A percentile compares a stretch with the other conserved stretches of the same genome.
Conservation (phyloP, 1,140 invertebrate genomes). For the Mamestra configurata region DNA sequence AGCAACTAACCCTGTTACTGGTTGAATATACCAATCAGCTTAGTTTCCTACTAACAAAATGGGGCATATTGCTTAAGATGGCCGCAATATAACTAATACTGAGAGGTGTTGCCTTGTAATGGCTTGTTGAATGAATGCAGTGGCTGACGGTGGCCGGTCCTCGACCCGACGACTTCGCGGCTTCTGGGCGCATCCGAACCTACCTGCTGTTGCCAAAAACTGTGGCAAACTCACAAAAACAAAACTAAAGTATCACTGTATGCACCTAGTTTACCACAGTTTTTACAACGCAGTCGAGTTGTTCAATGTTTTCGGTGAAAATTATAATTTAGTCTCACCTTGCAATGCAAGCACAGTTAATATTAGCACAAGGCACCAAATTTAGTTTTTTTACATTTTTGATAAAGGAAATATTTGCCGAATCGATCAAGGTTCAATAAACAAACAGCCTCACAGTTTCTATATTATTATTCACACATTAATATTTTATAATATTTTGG, state of each 20-base stretch:
- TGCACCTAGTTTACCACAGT: background rate
- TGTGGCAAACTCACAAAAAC: background rate
- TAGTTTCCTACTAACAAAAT: background rate
- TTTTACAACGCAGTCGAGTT: slow-evolving; percentile 28
- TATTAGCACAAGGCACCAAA: slow-evolving; percentile 35
- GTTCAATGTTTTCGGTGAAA: slow-evolving; percentile 24
- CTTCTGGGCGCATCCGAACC: slow-evolving; percentile 79
- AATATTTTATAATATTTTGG: no score
- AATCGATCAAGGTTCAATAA: slow-evolving; percentile 33
- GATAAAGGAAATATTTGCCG: slow-evolving; percentile 17
- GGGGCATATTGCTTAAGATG: no score
- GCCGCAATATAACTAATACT: no score
- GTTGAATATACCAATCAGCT: background rate
- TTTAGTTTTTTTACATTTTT: slow-evolving; percentile 15
- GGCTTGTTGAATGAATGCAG: slow-evolving; percentile 60
- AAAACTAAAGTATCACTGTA: background rate
- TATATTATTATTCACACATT: no score
- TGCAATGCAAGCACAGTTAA: slow-evolving; percentile 47
- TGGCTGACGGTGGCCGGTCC: slow-evolving; percentile 73
- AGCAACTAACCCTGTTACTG: slow-evolving; percentile 17
- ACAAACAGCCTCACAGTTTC: no score
- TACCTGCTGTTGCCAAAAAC: slow-evolving; percentile 69
- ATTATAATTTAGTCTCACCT: slow-evolving; percentile 29
- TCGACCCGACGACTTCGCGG: slow-evolving; percentile 58
- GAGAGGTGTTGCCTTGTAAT: slow-evolving; percentile 6